Evolutionary conservation across 2,888 invertebrate species (phyloP), one percentile per base, ranked within the genome.

Genomic region (Lithophane socia): DNA sequence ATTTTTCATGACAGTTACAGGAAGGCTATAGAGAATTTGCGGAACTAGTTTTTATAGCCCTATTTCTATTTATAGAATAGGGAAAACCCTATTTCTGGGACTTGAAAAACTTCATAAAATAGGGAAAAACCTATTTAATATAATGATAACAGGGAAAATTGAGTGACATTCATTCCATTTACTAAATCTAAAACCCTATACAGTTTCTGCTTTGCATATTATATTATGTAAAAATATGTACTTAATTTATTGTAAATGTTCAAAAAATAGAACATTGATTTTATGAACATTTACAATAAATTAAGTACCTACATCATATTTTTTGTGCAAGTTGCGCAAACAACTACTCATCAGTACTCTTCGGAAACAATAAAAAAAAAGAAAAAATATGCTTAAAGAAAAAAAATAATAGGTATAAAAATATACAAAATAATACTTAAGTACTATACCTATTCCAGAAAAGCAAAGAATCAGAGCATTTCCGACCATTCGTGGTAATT

Each of bases 401-500:
- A 29, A 29, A 29, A 29, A 29, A 1, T 29, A 29, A 29, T 29
- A 29, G 29, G 29, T 29, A 29, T 29, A 29, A 29, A 29, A 37
- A n/a, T 37, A 3, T 21, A 9, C 42, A 56, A 66, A 65, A 65
- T 2, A 10, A 68, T 56, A 68, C 44, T 0, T 18, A 44, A 44
- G 29, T 60, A 56, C n/a, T n/a, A n/a, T n/a, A n/a, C n/a, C n/a
- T 69, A 18, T n/a, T 71, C 24, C 3, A 58, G 37, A 37, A 71
- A 49, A 47, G 37, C 18, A 44, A 29, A 37, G 37, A 7, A 71
- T 70, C 49, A n/a, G 61, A 52, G n/a, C 44, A 29, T 12, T 73
- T 74, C 24, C 29, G 4, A 8, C 61, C 42, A 77, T 79, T 79
- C 56, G 79, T 29, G 42, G n/a, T 71, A 56, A 71, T 79, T 71